Evolutionary conservation across 1,140 invertebrate genomes (phyloP).

Genomic region (Pogonus chalceus): DNA sequence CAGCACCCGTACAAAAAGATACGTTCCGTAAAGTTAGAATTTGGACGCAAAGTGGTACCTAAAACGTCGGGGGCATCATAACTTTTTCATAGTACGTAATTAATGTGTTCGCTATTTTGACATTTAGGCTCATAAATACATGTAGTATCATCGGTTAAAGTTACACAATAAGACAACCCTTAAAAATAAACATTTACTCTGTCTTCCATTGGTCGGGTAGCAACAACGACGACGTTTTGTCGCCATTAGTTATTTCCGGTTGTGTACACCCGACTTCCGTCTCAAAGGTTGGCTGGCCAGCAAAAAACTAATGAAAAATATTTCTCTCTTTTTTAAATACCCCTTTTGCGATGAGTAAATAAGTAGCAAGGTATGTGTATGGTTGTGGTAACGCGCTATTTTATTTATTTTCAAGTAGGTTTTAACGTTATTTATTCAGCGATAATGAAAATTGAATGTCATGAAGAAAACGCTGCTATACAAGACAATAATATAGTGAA

Average conservation of each 20-base stretch:
- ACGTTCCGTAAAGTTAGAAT: too few relatives aligned
- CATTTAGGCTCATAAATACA: slow-evolving; percentile 6
- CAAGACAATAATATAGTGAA: too few relatives aligned
- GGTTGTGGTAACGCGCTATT: too few relatives aligned
- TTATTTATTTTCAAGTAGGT: too few relatives aligned
- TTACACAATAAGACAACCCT: neutral
- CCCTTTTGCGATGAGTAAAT: neutral
- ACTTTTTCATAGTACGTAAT: slow-evolving; percentile 5
- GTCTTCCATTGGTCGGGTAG: slow-evolving; percentile 1
- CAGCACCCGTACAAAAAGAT: too few relatives aligned
- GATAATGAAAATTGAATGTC: too few relatives aligned
- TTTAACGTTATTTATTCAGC: too few relatives aligned
- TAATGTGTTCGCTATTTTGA: slow-evolving; percentile 5
- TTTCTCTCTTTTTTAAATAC: neutral
- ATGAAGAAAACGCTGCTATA: too few relatives aligned
- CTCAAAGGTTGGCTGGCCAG: neutral
- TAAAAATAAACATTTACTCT: slow-evolving; percentile 6
- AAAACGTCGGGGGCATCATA: neutral
- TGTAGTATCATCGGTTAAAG: neutral
- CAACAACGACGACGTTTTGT: slow-evolving; percentile 7
- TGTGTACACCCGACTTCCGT: neutral
- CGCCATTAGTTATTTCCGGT: slow-evolving; percentile 7
- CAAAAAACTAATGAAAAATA: slow-evolving; percentile 5
- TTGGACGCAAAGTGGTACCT: too few relatives aligned
- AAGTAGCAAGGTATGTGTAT: neutral